Percentiles rank a stretch among this genome's conserved stretches.
Evolutionary conservation across 23 tunicate genomes (phyloP).

Genomic region (Styela plicata): DNA sequence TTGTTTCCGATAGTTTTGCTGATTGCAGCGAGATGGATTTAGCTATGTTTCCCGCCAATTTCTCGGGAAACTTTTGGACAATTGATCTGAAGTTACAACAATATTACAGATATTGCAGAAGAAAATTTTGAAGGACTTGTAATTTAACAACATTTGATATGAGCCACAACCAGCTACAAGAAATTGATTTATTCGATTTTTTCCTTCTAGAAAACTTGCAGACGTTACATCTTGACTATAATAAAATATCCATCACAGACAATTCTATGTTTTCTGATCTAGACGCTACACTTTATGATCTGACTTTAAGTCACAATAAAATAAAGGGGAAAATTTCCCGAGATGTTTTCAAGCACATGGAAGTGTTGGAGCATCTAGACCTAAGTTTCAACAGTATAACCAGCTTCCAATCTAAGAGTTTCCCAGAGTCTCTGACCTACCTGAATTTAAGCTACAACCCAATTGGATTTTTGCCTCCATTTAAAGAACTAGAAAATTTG

Average conservation of each 20-base stretch:
- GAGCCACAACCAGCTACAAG: constrained; percentile 15
- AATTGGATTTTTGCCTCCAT: background rate
- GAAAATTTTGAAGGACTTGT: background rate
- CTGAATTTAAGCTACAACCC: constrained; percentile 8
- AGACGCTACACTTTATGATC: constrained; percentile 13
- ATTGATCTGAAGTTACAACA: constrained; percentile 16
- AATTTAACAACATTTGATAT: constrained; percentile 23
- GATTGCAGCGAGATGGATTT: constrained; percentile 34
- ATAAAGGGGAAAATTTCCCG: background rate
- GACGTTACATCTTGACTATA: constrained; percentile 24
- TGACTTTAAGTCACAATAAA: constrained; percentile 33
- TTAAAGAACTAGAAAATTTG: background rate
- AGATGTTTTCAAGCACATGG: background rate
- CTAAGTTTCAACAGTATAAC: constrained; percentile 34
- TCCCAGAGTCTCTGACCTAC: background rate
- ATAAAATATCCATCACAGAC: background rate
- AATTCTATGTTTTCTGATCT: background rate
- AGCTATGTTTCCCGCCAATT: constrained; percentile 25
- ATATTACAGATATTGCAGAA: background rate
- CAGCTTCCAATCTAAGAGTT: background rate
- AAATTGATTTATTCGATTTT: background rate
- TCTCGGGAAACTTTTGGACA: constrained; percentile 16
- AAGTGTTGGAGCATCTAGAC: constrained; percentile 25
- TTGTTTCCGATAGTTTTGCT: constrained; percentile 30
- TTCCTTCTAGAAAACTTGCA: background rate